These are phyloP conservation scores for Macaca nemestrina DNA, from an alignment of 2,113 vertebrate species.

Conservation along the genomic window DNA sequence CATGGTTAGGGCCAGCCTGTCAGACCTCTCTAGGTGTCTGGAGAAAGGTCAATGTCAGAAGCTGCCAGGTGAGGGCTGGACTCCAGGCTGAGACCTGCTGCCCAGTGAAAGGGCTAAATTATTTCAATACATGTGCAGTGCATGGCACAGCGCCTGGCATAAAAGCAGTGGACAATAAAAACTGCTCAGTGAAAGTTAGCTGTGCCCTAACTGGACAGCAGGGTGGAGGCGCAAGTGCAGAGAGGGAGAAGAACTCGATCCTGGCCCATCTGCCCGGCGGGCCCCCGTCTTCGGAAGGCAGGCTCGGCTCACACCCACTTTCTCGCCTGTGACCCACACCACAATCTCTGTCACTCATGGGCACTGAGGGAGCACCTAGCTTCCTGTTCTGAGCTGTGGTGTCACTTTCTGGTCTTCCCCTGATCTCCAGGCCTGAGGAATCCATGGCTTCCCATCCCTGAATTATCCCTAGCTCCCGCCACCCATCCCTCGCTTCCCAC, in stretches of 20 bases:
- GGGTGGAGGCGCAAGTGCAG: not conserved
- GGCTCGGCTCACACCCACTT: too few species aligned
- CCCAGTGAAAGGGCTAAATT: not conserved
- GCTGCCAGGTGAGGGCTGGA: not conserved
- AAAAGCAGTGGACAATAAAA: not conserved
- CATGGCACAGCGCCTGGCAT: not conserved
- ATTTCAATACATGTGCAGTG: not conserved
- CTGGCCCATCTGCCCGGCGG: too few species aligned
- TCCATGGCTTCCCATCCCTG: not conserved
- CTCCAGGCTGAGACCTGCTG: not conserved
- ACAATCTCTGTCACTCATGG: not conserved
- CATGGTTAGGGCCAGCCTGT: not conserved
- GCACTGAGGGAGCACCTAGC: not conserved
- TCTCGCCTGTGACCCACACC: not conserved
- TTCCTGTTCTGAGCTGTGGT: not conserved
- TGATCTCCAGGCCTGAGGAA: not conserved
- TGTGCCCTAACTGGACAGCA: not conserved
- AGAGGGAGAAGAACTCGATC: not conserved
- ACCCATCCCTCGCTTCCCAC: not conserved
- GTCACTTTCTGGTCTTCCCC: not conserved
- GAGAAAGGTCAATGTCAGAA: not conserved
- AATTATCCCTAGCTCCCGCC: not conserved
- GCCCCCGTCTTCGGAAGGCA: not conserved
- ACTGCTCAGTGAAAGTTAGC: not conserved
- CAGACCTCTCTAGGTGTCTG: not conserved